Percentiles rank a stretch among this genome's conserved stretches.
Evolutionary conservation across 2,888 invertebrate species (phyloP).

Genomic region (Tiliacea aurago): DNA sequence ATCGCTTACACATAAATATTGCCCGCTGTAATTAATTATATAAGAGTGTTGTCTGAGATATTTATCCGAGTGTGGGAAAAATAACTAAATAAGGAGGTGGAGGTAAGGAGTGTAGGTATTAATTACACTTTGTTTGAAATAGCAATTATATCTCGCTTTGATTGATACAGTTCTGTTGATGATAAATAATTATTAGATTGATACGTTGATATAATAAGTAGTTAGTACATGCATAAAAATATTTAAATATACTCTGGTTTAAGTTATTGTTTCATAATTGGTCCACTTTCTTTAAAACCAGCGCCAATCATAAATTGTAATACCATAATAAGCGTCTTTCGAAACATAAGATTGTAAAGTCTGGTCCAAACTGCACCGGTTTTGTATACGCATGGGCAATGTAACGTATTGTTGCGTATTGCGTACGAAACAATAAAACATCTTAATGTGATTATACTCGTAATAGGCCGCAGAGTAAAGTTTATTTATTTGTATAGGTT

Average conservation of each 20-base stretch:
- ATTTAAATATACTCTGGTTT: background rate
- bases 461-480: too few species aligned
- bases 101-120: background rate
- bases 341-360: conserved; percentile 29
- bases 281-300: conserved; percentile 11
- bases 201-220: background rate
- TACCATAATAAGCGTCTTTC: conserved; percentile 19
- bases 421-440: conserved; percentile 38
- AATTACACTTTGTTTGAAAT: background rate
- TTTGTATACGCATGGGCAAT: conserved; percentile 16
- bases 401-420: conserved; percentile 14
- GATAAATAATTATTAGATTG: background rate
- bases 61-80: conserved; percentile 53
- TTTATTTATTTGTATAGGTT: too few species aligned
- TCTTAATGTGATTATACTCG: conserved; percentile 18
- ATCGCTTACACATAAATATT: conserved; percentile 39
- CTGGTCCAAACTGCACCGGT: conserved; percentile 12
- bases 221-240: background rate
- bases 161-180: background rate
- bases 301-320: conserved; percentile 1
- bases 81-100: conserved; percentile 31
- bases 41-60: conserved; percentile 30
- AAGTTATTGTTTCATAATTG: background rate
- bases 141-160: conserved; percentile 5
- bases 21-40: conserved; percentile 41